Evolutionary conservation across 1,140 invertebrate genomes (phyloP).

Genomic region (Papilio machaon): DNA sequence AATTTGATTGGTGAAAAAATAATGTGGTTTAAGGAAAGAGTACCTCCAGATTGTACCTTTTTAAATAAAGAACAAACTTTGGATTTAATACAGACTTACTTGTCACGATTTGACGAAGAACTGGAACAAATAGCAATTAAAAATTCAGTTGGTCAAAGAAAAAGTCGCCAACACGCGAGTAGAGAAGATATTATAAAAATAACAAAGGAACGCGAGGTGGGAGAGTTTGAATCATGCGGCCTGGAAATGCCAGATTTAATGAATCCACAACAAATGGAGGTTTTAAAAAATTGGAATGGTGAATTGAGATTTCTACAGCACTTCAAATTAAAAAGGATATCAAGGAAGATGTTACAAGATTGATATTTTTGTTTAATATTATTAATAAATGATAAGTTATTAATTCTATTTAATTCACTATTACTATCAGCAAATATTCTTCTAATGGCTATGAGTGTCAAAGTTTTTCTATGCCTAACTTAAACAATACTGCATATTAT

Average conservation of each 20-base stretch:
- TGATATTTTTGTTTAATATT: not conserved
- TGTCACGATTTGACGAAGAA: constrained; percentile 88
- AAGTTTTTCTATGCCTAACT: too few relatives aligned
- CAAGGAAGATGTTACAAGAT: constrained; percentile 62
- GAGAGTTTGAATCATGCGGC: constrained; percentile 88
- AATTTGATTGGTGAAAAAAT: constrained; percentile 88
- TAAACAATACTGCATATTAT: not conserved
- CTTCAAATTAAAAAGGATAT: constrained; percentile 85
- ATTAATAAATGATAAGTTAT: not conserved
- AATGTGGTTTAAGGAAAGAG: constrained; percentile 85
- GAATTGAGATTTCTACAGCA: constrained; percentile 85
- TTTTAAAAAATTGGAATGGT: constrained; percentile 86
- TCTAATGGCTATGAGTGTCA: not conserved
- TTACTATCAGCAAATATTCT: not conserved
- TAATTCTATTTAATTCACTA: not conserved
- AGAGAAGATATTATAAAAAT: constrained; percentile 89
- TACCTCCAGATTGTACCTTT: constrained; percentile 81
- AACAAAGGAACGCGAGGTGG: constrained; percentile 85
- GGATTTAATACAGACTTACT: constrained; percentile 83
- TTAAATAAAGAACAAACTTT: constrained; percentile 83
- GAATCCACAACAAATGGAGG: constrained; percentile 81
- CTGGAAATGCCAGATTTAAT: constrained; percentile 87
- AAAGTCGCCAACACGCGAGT: constrained; percentile 88
- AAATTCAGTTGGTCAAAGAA: constrained; percentile 87
- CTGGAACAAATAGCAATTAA: constrained; percentile 89